Base-by-base conservation (phyloP, 2,888 invertebrate species). In the Rotaria socialis region DNA sequence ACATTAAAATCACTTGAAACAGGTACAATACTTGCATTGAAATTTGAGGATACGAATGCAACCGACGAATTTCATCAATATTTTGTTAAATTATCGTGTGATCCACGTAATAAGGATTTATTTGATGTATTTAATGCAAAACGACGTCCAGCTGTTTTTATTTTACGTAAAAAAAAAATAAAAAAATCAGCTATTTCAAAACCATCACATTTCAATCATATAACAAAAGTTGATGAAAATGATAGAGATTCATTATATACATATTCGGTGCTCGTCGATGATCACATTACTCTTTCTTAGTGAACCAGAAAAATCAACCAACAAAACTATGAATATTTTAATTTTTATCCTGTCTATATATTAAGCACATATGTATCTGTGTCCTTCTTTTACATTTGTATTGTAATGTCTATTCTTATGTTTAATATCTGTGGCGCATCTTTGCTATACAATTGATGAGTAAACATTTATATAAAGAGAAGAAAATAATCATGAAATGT, bases 191-290 rank as follows among this genome's bases (percentile, higher is more conserved):
- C 80, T 80, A 80, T 80, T 41, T 80, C 80, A 43, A 80, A 80
- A 80, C 80, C 80, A 43, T 47, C 80, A 80, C 47, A 80, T n/a
- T 80, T 80, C n/a, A 80, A 80, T 80, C 80, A 80, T 80, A 80
- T 80, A 22, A 80, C 43, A 3, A 80, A 80, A 47, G 80, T 80
- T 24, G 80, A 80, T 80, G 80, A 80, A 80, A 14, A 80, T 80
- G 80, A 80, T 80, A 7, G 47, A 80, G 80, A 80, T n/a, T 47
- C 47, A 14, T 80, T 80, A 47, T 80, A 80, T n/a, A 80, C 80
- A n/a, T 80, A 24, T 80, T 80, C 80, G 43, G 80, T 80, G 43
- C 80, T 80, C 47, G 80, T 80, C n/a, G 80, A 80, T 47, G 80
- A 80, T 80, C 24, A 24, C 24, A 10, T 4, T 56, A 56, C 2